Evolutionary conservation across 2,888 invertebrate species (phyloP), one percentile per base, ranked within the genome.

Genomic region (Pocota personata): DNA sequence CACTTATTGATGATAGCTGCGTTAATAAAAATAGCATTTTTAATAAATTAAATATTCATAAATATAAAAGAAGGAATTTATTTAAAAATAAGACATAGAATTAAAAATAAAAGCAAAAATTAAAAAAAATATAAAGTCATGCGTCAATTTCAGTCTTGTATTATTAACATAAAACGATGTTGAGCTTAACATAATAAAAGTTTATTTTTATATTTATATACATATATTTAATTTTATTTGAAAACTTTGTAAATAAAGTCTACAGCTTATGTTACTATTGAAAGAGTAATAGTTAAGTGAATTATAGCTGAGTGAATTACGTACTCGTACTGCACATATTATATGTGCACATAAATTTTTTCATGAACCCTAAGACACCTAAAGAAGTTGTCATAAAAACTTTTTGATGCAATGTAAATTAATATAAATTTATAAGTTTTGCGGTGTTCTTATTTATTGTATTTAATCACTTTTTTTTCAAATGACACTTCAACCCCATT

Each of bases 301-400:
- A n/a, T n/a, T n/a, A n/a, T n/a, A n/a, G n/a, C n/a, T n/a, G n/a
- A n/a, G n/a, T n/a, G n/a, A n/a, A n/a, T n/a, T n/a, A n/a, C n/a
- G n/a, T n/a, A n/a, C n/a, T n/a, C n/a, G n/a, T n/a, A n/a, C n/a
- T n/a, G n/a, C n/a, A n/a, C n/a, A n/a, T n/a, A n/a, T n/a, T 35
- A 10, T 35, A 12, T 35, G 10, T 35, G 35, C 10, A 35, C 32
- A n/a, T 48, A n/a, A 27, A 32, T 2, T 40, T 27, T 30, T 40
- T 27, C 30, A 24, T 46, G 21, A 64, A 27, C 30, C n/a, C 21
- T 8, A 58, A 43, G 8, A 32, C 8, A 27, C 48, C 24, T 48
- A 40, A 32, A 62, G 24, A 71, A 75, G 75, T 75, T 80, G 80
- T 80, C 80, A 55, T 55, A 67, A 43, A 27, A 80, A 80, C 80